These are phyloP conservation scores for Pachliopta kotzebuea DNA, from an alignment of 2,888 invertebrate species.

Conservation along the genomic window DNA sequence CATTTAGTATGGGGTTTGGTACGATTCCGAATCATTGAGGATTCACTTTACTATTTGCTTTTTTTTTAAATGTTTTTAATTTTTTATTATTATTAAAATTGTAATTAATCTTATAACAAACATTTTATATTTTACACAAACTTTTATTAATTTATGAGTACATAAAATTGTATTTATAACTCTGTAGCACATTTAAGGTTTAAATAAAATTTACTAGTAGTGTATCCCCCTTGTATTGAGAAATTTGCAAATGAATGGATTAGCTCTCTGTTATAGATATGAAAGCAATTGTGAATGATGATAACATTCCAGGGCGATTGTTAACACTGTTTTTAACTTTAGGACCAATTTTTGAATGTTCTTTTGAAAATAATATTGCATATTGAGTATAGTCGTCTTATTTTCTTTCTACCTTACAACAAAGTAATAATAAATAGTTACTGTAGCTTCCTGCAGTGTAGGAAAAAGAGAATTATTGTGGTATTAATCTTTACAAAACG, in stretches of 20 bases:
- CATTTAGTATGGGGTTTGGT: slow-evolving; percentile 63
- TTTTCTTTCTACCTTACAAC: slow-evolving; percentile 34
- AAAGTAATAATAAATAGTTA: background rate
- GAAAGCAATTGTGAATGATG: slow-evolving; percentile 66
- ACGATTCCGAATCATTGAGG: slow-evolving; percentile 70
- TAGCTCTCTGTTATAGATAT: slow-evolving; percentile 65
- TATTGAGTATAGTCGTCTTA: slow-evolving; percentile 62
- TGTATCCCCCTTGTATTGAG: slow-evolving; percentile 33
- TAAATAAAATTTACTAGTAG: slow-evolving; percentile 31
- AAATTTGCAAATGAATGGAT: slow-evolving; percentile 36
- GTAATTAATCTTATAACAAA: slow-evolving; percentile 21
- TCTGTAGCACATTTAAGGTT: slow-evolving; percentile 35
- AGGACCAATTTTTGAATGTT: slow-evolving; percentile 81
- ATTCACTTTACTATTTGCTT: slow-evolving; percentile 53
- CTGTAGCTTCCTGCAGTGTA: background rate
- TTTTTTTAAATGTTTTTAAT: slow-evolving; percentile 38
- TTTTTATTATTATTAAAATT: slow-evolving; percentile 28
- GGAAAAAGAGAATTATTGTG: background rate
- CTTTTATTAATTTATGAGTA: slow-evolving; percentile 28
- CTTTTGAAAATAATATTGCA: slow-evolving; percentile 80
- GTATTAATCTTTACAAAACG: too few species aligned
- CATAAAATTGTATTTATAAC: slow-evolving; percentile 31
- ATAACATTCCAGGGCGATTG: slow-evolving; percentile 80
- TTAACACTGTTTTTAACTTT: slow-evolving; percentile 79
- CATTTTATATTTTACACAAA: slow-evolving; percentile 23